phyloP scores from a whole-genome alignment of 2,113 vertebrate genomes.

The Chionodraco myersi region DNA sequence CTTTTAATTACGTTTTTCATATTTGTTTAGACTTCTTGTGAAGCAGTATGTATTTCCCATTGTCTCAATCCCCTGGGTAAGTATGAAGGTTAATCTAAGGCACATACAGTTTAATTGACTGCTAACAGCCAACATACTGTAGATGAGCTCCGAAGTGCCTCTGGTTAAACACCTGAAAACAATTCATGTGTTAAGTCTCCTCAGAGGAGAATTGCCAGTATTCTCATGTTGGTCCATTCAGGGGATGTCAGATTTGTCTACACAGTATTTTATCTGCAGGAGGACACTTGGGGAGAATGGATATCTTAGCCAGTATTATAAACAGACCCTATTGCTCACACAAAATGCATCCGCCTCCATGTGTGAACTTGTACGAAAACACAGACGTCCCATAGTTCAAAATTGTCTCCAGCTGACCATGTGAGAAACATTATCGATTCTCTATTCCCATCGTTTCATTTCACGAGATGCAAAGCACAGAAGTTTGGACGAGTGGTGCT shows the following conservation, averaged over 20 bases:
- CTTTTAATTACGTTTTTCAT: slow-evolving; percentile 24
- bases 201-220: slow-evolving; percentile 3
- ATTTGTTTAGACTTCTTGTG: slow-evolving; percentile 10
- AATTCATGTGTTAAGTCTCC: slow-evolving; percentile 16
- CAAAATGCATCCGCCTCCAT: slow-evolving; percentile 4
- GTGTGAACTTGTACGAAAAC: neutral
- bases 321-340: neutral
- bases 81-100: slow-evolving; percentile 37
- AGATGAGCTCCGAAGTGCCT: neutral
- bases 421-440: slow-evolving; percentile 14
- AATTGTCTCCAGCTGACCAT: slow-evolving; percentile 37
- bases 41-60: neutral
- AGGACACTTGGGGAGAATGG: slow-evolving; percentile 8
- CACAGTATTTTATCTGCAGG: slow-evolving; percentile 4
- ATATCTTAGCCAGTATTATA: neutral
- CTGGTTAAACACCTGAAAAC: slow-evolving; percentile 10
- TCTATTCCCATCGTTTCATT: neutral
- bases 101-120: slow-evolving; percentile 11
- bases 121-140: neutral
- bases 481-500: neutral
- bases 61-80: slow-evolving; percentile 4
- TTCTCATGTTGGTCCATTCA: slow-evolving; percentile 11
- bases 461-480: slow-evolving; percentile 3
- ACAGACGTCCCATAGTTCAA: neutral
- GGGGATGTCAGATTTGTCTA: neutral